These are phyloP conservation scores for Pogonomyrmex barbatus DNA, from an alignment of 1,140 invertebrate genomes.

Conservation along the genomic window DNA sequence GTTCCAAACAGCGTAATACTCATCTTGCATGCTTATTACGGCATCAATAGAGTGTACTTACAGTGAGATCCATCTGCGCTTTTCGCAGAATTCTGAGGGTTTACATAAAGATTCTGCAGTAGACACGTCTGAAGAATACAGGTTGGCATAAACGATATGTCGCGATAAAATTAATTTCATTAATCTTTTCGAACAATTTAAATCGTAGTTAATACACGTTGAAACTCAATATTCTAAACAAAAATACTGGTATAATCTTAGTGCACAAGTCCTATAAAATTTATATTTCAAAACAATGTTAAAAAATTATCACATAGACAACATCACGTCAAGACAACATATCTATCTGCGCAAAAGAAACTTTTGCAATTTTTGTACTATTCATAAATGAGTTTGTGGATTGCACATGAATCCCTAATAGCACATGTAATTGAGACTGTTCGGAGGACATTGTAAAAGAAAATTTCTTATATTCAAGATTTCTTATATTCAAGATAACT, in stretches of 20 bases:
- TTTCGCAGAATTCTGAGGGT: conserved; percentile 98
- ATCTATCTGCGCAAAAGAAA: not conserved
- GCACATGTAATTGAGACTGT: too few relatives aligned
- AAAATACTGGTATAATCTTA: not conserved
- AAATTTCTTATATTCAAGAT: too few relatives aligned
- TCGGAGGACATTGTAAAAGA: too few relatives aligned
- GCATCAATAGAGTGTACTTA: conserved; percentile 85
- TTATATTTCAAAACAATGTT: not conserved
- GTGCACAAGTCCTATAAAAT: not conserved
- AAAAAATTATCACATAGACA: not conserved
- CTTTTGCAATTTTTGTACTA: not conserved
- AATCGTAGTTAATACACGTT: not conserved
- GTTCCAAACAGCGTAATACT: not conserved
- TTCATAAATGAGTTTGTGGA: too few relatives aligned
- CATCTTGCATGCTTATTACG: not conserved
- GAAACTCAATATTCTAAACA: not conserved
- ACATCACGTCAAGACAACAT: not conserved
- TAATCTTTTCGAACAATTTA: not conserved
- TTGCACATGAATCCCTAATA: too few relatives aligned
- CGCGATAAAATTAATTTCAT: not conserved
- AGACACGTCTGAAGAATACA: conserved; percentile 93
- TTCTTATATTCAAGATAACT: too few relatives aligned
- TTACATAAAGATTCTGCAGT: conserved; percentile 98
- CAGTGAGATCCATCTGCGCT: conserved; percentile 96
- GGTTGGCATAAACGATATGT: conserved; percentile 22